Base-by-base conservation (phyloP, 1,140 invertebrate genomes). In the Probaryconus sp. region DNA sequence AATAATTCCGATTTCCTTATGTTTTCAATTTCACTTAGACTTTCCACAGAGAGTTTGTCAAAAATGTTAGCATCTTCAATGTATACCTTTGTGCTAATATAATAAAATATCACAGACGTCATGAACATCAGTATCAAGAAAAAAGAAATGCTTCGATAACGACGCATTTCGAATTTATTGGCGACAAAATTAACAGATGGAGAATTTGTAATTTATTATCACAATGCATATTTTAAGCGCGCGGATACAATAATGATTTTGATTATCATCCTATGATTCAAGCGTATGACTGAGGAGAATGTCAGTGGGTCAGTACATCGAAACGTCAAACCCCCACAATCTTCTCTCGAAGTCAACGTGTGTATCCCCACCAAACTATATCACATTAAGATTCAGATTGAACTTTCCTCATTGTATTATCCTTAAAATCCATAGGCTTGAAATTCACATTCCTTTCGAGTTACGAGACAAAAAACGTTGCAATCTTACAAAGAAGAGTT, bases 231-330 rank as follows among this genome's bases (percentile, higher is more conserved):
- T 45, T 72, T 65, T 7, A 33, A 56, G 11, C 50, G 55, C 58
- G 31, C 37, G 37, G 40, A 63, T 53, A 53, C 60, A 72, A 73
- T 64, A 48, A 37, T 56, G 53, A 67, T 69, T 40, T 61, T 64
- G 75, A 72, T 71, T 64, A 75, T 71, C 65, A 64, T 61, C 65
- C 72, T 60, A 76, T 73, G 74, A 61, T 70, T 76, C 67, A 70
- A 40, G 35, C 48, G 72, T 78, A 67, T 76, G 80, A 85, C 81
- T 82, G 76, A 83, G 72, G 84, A 83, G 85, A 87, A 85, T 86
- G 86, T 85, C 81, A 86, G 83, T 87, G 81, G 86, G 85, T 87
- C 86, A 87, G 81, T 82, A 80, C 80, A 64, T 74, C 42, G 55
- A 56, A 74, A 61, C 47, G 70, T 50, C 47, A 58, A 73, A 71